These are phyloP conservation scores for Colossoma macropomum DNA, from an alignment of 2,113 vertebrate genomes.

Conservation along the genomic window DNA sequence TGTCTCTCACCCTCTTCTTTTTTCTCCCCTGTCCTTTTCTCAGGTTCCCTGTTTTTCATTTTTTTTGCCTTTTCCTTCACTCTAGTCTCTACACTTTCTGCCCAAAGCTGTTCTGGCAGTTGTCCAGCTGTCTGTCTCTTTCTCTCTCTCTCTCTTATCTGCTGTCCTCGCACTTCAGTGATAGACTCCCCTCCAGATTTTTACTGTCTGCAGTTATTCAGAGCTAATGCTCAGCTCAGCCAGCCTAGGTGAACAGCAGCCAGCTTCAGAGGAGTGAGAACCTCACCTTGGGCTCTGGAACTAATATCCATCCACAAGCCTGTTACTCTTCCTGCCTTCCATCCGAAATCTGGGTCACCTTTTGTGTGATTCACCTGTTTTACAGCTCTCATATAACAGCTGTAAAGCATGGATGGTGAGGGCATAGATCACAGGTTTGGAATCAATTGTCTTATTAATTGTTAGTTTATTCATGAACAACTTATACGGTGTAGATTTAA, in stretches of 20 bases:
- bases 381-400: neutral
- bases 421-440: neutral
- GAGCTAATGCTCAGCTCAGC: neutral
- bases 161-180: neutral
- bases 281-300: neutral
- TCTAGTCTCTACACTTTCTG: neutral
- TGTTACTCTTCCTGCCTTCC: neutral
- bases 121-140: slow-evolving; percentile 12
- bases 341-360: neutral
- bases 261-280: slow-evolving; percentile 17
- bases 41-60: neutral
- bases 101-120: slow-evolving; percentile 1
- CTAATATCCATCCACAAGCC: slow-evolving; percentile 1
- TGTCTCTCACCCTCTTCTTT: neutral
- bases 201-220: neutral
- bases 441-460: too few species aligned
- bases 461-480: too few species aligned
- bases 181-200: slow-evolving; percentile 31
- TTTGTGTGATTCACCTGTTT: neutral
- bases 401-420: neutral
- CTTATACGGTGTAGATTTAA: too few species aligned
- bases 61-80: neutral
- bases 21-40: neutral
- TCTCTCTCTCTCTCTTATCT: slow-evolving; percentile 2
- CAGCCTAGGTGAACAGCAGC: neutral